Evolutionary conservation across 2,797 vertebrate genomes (phyloP).

Genomic region (Pipistrellus kuhlii): DNA sequence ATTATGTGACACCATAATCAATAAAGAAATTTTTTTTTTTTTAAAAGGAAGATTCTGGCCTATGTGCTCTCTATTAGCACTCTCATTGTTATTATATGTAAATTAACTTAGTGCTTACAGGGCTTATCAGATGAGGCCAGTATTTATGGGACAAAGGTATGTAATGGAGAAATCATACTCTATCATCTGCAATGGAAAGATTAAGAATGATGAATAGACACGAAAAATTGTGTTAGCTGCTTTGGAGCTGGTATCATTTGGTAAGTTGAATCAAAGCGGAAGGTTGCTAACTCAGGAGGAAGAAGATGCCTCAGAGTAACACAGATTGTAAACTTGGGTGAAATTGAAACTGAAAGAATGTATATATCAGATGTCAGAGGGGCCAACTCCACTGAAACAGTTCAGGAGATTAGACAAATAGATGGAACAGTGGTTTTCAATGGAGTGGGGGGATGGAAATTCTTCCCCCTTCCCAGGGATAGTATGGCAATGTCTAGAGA

Average conservation of each 20-base stretch:
- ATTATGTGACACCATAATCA: no score
- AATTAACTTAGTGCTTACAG: slow-evolving; percentile 25
- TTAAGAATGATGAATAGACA: background rate
- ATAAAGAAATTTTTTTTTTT: no score
- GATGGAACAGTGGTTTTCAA: background rate
- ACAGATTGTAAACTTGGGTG: slow-evolving; percentile 17
- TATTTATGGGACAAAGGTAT: background rate
- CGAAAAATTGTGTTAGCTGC: background rate
- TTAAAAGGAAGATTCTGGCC: background rate
- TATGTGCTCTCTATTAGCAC: background rate
- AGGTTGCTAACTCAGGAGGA: background rate
- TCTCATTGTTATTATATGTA: background rate
- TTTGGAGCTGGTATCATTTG: background rate
- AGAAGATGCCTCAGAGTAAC: slow-evolving; percentile 12
- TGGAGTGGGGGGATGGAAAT: no score
- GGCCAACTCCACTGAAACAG: background rate
- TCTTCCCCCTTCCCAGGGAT: background rate
- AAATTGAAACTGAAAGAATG: background rate
- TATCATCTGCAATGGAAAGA: background rate
- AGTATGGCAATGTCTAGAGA: background rate
- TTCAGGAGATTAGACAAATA: background rate
- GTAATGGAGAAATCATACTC: background rate
- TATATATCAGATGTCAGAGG: background rate
- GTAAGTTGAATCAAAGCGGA: background rate
- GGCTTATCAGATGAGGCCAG: background rate